A percentile compares a stretch with the other conserved stretches of the same genome.
Evolutionary conservation across 2,797 vertebrate genomes (phyloP).

Genomic region (Semotilus atromaculatus): DNA sequence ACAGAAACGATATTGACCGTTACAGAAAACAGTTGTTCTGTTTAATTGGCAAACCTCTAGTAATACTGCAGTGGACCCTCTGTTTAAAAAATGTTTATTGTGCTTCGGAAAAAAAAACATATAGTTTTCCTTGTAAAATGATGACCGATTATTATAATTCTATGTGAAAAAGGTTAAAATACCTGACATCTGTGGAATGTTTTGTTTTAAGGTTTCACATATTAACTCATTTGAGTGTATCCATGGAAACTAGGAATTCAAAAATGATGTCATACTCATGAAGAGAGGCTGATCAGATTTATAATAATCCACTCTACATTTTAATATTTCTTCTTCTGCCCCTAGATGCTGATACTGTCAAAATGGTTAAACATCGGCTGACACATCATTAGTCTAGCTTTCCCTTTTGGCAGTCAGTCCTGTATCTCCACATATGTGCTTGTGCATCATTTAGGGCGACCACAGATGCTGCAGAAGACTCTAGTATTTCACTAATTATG

Average conservation of each 20-base stretch:
- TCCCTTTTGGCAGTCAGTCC: conserved; percentile 37
- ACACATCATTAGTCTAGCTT: conserved; percentile 4
- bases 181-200: neutral
- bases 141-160: neutral
- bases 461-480: conserved; percentile 51
- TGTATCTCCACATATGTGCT: conserved; percentile 34
- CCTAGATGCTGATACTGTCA: conserved; percentile 1
- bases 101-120: neutral
- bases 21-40: no score
- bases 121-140: neutral
- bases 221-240: neutral
- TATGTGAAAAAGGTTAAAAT: neutral
- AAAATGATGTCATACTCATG: neutral
- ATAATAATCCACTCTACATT: neutral
- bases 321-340: neutral
- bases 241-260: neutral
- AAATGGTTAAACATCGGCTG: neutral
- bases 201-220: neutral
- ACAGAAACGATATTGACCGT: neutral
- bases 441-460: conserved; percentile 60
- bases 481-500: conserved; percentile 68
- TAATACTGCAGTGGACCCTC: neutral
- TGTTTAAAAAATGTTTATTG: neutral
- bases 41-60: neutral
- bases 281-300: neutral